Percentiles rank a stretch among this genome's conserved stretches.
Evolutionary conservation across 2,113 vertebrate species (phyloP).

Genomic region (Spheniscus mendiculus): DNA sequence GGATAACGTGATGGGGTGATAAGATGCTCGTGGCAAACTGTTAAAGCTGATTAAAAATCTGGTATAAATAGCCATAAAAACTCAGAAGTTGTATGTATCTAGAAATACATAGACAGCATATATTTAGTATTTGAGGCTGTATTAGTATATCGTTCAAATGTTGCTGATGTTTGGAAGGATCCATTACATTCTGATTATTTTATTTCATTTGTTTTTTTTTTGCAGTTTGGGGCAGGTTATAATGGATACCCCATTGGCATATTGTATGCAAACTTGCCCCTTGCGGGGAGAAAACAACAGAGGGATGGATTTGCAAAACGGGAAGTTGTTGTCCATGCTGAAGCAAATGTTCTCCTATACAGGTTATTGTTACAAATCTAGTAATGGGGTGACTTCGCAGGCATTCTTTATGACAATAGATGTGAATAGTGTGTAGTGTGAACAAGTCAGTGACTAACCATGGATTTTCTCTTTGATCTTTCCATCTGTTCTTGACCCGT

Average conservation of each 20-base stretch:
- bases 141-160: background rate
- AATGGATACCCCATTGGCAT: slow-evolving; percentile 6
- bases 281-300: rapidly evolving
- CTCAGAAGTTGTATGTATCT: background rate
- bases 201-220: background rate
- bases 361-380: background rate
- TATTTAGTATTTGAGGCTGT: background rate
- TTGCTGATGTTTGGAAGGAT: background rate
- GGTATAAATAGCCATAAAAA: background rate
- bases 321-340: background rate
- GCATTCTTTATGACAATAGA: background rate
- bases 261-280: background rate
- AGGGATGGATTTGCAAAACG: background rate
- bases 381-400: background rate
- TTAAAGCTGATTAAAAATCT: background rate
- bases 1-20: background rate
- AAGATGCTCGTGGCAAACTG: background rate
- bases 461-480: background rate
- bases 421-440: background rate
- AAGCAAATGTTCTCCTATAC: background rate
- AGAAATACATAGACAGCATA: background rate
- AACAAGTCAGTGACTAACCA: background rate
- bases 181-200: background rate
- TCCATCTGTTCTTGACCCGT: background rate
- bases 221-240: slow-evolving; percentile 24